phyloP scores from a whole-genome alignment of 2,888 invertebrate genomes.

The Emmelina monodactyla region DNA sequence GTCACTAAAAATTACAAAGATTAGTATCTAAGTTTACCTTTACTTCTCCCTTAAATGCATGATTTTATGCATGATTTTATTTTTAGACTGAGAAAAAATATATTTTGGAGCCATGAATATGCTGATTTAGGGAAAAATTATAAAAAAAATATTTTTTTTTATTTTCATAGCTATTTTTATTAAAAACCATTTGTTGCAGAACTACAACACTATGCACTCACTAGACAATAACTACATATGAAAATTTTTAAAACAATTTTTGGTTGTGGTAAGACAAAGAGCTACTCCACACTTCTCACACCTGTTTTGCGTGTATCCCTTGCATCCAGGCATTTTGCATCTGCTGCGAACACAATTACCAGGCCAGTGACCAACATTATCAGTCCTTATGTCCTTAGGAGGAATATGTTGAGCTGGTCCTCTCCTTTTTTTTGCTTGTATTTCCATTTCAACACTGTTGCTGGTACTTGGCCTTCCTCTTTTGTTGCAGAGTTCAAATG shows the following conservation, averaged over 20 bases:
- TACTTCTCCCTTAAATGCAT: constrained; percentile 15
- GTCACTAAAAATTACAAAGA: constrained; percentile 3
- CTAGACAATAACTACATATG: constrained; percentile 19
- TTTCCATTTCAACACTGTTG: constrained; percentile 22
- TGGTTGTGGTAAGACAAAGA: constrained; percentile 20
- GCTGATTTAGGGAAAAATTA: constrained; percentile 14
- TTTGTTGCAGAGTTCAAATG: constrained; percentile 23
- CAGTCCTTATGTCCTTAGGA: constrained; percentile 22
- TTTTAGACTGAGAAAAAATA: constrained; percentile 20
- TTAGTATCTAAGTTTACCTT: constrained; percentile 5
- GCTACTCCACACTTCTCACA: constrained; percentile 26
- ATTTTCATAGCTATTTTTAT: constrained; percentile 12
- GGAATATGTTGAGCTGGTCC: constrained; percentile 22
- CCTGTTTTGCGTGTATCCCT: constrained; percentile 22
- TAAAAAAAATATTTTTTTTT: constrained; percentile 12
- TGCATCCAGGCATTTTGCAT: constrained; percentile 24
- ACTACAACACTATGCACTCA: constrained; percentile 19
- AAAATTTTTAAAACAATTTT: constrained; percentile 21
- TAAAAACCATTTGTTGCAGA: constrained; percentile 19
- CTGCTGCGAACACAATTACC: constrained; percentile 20
- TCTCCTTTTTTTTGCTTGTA: constrained; percentile 22
- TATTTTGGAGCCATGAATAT: constrained; percentile 20
- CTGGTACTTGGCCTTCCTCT: constrained; percentile 23
- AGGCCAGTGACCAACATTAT: constrained; percentile 24
- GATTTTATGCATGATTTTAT: constrained; percentile 19